Evolutionary conservation across 2,113 vertebrate species (phyloP), one percentile per base, ranked within the genome.

Genomic region (Ctenodactylus gundi): DNA sequence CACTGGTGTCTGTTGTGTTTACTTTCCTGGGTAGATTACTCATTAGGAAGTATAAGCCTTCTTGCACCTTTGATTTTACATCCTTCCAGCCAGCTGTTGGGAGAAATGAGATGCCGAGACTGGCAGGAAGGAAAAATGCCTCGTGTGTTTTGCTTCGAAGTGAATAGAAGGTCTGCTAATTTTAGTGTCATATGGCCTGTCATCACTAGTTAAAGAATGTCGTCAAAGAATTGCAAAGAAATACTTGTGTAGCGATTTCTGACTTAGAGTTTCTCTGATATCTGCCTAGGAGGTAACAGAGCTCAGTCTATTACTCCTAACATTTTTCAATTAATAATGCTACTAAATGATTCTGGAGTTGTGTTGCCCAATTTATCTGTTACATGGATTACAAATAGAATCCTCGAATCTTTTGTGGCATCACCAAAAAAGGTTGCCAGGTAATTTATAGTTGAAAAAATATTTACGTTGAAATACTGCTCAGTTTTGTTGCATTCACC

Each of bases 21-120:
- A 97, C 95, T 96, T 96, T 97, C 58, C 78, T 94, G 73, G 96
- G 97, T 90, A 87, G 72, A 88, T 96, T 88, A 39, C 96, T 97
- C 85, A 34, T 97, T 95, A 94, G 91, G 93, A 97, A 90, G 83
- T 95, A 90, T 0, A 91, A 97, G 90, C 34, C 55, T 97, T 95
- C 92, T 70, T 85, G 81, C 62, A 78, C 92, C 73, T 84, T 65
- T 73, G 53, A 77, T 92, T 96, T 82, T 96, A 46, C 90, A 96
- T 97, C 85, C 86, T 97, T 95, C 64, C 95, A 96, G 95, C 90
- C 95, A 96, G 96, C 94, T 98, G 95, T 96, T 89, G 85, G 67
- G 95, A n/a, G 91, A 96, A 91, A 83, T 86, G 92, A 88, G 94
- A 92, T 70, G 44, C n/a, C 72, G 13, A 77, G 94, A 88, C 65